Base-by-base conservation (phyloP, 2,113 vertebrate species). In the Ceuthmochares aereus region DNA sequence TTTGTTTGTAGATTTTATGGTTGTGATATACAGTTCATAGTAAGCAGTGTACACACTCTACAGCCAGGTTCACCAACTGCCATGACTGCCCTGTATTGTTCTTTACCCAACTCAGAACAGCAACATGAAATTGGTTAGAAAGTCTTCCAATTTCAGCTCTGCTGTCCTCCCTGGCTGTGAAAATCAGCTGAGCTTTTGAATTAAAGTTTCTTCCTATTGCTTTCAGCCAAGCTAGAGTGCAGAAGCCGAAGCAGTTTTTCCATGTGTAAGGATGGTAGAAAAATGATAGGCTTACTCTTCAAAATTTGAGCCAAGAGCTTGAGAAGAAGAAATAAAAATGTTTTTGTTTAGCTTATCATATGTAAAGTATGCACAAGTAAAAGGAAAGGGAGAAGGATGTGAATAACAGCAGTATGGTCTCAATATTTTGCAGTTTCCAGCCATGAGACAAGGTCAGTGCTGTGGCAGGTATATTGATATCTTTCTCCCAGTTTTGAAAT, bases 141-240 rank as follows among this genome's bases (percentile, higher is more conserved):
- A 29, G 26, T 67, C 16, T n/a, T 87, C 0, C 56, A 52, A 0
- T 59, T 88, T 59, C 79, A 88, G 45, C 64, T 92, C 68, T 63
- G 74, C 60, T 79, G 27, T 93, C 45, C 22, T 93, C n/a, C 51
- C 29, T 89, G 75, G 8, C 67, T 77, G 23, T 59, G 76, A 55
- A 86, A 87, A 74, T 82, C 70, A 62, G 27, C 30, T 40, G 54
- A 80, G 47, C 62, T 70, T 78, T 40, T 66, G n/a, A 78, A 78
- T 89, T 87, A 18, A 78, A 85, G 42, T 78, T 87, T 75, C 43
- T 43, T 51, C 9, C 30, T 29, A 0, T 55, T 70, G 58, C 87
- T 89, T 84, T 73, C 66, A 84, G 66, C 58, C 75, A 91, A 49
- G 52, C n/a, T 75, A 12, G 30, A 59, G 17, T 12, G 1, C 29